Conservation (phyloP, 2,888 invertebrate genomes). For the Archips crataeganus region DNA sequence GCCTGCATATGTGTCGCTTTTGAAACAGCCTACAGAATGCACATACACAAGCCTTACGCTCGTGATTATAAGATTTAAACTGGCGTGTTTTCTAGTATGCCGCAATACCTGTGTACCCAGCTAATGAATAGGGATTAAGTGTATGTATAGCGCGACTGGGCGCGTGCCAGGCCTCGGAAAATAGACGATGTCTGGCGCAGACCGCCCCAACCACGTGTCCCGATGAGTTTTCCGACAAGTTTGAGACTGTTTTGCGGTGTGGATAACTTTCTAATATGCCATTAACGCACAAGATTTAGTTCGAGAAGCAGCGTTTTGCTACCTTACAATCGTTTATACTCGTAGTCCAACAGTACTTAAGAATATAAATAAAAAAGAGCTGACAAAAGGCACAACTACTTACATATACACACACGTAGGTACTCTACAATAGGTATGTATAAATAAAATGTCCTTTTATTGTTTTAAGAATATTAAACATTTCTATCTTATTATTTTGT, state of each 20-base stretch:
- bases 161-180: conserved; percentile 64
- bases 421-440: too few relatives aligned
- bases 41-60: background rate
- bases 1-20: conserved; percentile 44
- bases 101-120: conserved; percentile 15
- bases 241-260: background rate
- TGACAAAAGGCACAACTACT: too few relatives aligned
- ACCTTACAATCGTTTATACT: too few relatives aligned
- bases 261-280: too few relatives aligned
- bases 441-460: too few relatives aligned
- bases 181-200: conserved; percentile 51
- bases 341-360: too few relatives aligned
- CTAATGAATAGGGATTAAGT: conserved; percentile 38
- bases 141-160: conserved; percentile 59
- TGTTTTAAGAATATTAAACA: background rate
- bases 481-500: background rate
- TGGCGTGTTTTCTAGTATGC: conserved; percentile 35
- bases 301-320: too few relatives aligned
- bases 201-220: conserved; percentile 21
- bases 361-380: too few relatives aligned
- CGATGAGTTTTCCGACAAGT: conserved; percentile 12
- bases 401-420: too few relatives aligned
- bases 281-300: too few relatives aligned
- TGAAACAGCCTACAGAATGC: conserved; percentile 2
- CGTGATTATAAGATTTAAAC: conserved; percentile 4